A percentile compares a stretch with the other conserved stretches of the same genome.
Evolutionary conservation across 2,797 vertebrate species (phyloP).

Genomic region (Scolopax bukidnonensis): DNA sequence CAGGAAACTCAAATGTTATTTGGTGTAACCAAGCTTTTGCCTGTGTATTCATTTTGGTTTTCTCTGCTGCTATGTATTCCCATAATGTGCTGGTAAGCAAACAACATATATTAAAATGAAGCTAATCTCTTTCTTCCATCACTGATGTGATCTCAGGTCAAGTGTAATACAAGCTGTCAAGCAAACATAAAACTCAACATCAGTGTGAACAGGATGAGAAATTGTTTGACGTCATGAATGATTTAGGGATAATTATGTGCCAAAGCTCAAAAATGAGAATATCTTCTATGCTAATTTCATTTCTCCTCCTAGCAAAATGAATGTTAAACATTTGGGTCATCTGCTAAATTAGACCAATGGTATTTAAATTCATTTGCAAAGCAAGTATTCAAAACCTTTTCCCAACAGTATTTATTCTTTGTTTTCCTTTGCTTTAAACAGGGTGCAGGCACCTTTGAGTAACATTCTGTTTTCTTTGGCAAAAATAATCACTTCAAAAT

Average conservation of each 20-base stretch:
- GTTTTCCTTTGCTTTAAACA: constrained; percentile 7
- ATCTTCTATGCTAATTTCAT: not conserved
- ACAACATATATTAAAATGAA: not conserved
- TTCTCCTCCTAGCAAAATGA: not conserved
- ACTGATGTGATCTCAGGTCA: constrained; percentile 29
- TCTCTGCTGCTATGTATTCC: not conserved
- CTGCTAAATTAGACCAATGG: not conserved
- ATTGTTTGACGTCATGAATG: not conserved
- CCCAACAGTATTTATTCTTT: not conserved
- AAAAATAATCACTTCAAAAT: not conserved
- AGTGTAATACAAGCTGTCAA: constrained; percentile 1
- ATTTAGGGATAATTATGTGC: constrained; percentile 37
- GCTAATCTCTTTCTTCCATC: not conserved
- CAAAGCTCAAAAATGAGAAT: constrained; percentile 14
- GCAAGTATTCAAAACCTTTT: not conserved
- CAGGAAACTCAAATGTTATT: not conserved
- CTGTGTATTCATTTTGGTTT: not conserved
- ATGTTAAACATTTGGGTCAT: not conserved
- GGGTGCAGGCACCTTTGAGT: not conserved
- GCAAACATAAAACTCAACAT: not conserved
- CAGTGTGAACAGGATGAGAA: not conserved
- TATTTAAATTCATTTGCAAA: not conserved
- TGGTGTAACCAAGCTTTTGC: not conserved
- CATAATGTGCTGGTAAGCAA: not conserved
- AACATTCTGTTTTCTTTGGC: not conserved